Evolutionary conservation across 2,888 invertebrate species (phyloP), one percentile per base, ranked within the genome.

Genomic region (Dicycla oo): DNA sequence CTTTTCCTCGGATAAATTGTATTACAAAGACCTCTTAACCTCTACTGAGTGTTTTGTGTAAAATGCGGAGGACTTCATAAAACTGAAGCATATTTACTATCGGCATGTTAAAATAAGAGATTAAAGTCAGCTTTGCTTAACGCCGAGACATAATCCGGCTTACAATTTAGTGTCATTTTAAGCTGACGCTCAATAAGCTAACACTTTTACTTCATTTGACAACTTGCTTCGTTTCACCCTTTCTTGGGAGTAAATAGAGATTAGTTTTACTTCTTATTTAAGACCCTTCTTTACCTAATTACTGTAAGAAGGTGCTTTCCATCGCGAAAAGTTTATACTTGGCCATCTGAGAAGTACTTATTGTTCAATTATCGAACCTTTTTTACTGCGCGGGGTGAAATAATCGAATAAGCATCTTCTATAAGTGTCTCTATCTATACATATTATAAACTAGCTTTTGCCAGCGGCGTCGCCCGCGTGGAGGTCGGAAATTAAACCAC

Each of bases 81-180:
- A 57, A 73, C 51, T 65, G 2, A 61, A 61, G n/a, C 45, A 20
- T 82, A 82, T 86, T 84, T 73, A 75, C 76, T 86, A 65, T 76
- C 54, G 56, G 40, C 60, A 47, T 74, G 75, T 34, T 67, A 63
- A 63, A 80, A 75, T 75, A 68, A 60, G n/a, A 78, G 62, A 73
- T 77, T 80, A 64, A 53, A 68, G 61, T 79, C 70, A 53, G 60
- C 75, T 75, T 80, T 75, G 56, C 54, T 75, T 74, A 75, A 26
- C 26, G 54, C 26, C 26, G 38, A 60, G 49, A 75, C 45, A 34
- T 80, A 75, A 77, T 49, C 81, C 49, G 49, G 69, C 53, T 68
- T 78, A n/a, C 67, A 75, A 30, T 80, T 80, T 56, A 78, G 56
- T 80, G 75, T 43, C 13, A 40, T 68, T 69, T 75, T 34, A 34